Evolutionary conservation across 2,113 vertebrate genomes (phyloP).

Genomic region (Semnopithecus entellus): DNA sequence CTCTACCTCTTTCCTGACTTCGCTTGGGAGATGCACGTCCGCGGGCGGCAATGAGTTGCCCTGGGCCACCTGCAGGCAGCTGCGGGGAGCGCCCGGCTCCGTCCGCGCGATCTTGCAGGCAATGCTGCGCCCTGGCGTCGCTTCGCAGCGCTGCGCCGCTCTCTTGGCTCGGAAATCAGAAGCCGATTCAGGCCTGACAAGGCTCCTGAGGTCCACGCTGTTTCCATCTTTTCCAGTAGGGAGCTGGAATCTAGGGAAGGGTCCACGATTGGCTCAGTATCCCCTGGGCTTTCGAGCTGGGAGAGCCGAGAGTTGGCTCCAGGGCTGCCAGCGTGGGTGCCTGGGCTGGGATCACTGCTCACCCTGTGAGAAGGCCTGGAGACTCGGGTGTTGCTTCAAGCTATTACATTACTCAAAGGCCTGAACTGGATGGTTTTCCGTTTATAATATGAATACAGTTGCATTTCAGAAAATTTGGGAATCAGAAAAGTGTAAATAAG

Average conservation of each 20-base stretch:
- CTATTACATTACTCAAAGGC: neutral
- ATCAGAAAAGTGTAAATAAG: neutral
- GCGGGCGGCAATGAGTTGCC: rapidly evolving
- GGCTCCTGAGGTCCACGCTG: neutral
- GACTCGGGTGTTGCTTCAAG: neutral
- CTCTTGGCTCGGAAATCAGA: neutral
- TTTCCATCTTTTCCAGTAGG: no score
- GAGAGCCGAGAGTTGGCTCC: neutral
- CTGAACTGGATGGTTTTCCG: neutral
- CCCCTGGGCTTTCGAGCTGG: neutral
- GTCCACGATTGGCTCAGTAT: neutral
- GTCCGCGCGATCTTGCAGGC: neutral
- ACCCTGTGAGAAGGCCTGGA: neutral
- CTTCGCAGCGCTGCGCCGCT: neutral
- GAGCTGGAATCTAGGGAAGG: neutral
- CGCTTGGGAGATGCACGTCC: rapidly evolving
- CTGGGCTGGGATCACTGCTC: no score
- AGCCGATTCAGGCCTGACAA: neutral
- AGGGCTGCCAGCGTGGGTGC: neutral
- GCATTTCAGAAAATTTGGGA: neutral
- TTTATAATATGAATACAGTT: neutral
- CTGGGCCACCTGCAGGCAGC: neutral
- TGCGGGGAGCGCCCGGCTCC: rapidly evolving
- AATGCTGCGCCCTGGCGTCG: constrained; percentile 52
- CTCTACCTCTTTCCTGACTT: no score